Conservation (phyloP, 1,140 invertebrate species). For the Trinorchestia longiramus region DNA sequence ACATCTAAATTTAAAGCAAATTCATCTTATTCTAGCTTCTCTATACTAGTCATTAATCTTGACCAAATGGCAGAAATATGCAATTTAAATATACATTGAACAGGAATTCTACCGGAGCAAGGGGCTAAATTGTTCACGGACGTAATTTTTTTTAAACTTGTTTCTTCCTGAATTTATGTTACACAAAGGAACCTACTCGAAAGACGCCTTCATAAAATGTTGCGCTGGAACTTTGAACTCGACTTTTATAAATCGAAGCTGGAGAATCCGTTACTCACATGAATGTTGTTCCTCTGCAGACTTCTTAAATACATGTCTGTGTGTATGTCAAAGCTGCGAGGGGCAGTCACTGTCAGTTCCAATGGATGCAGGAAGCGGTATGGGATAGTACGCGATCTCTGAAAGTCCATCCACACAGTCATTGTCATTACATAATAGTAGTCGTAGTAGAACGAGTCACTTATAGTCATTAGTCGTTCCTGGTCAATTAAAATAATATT, state of each 20-base stretch:
- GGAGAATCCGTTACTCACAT: not conserved
- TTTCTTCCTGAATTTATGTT: no score
- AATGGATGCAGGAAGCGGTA: constrained; percentile 24
- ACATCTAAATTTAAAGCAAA: no score
- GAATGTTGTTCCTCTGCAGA: not conserved
- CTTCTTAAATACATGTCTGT: not conserved
- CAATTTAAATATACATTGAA: no score
- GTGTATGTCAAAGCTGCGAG: not conserved
- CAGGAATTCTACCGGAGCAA: no score
- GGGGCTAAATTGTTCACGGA: no score
- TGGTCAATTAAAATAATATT: not conserved
- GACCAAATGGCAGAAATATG: no score
- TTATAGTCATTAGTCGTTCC: not conserved
- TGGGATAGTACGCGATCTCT: constrained; percentile 31
- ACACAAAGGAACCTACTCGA: no score
- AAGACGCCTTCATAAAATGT: no score
- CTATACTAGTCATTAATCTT: no score
- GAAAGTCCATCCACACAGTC: not conserved
- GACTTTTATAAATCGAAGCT: not conserved
- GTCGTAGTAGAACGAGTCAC: not conserved
- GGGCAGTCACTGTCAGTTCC: not conserved
- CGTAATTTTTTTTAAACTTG: no score
- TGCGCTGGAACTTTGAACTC: no score
- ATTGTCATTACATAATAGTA: not conserved
- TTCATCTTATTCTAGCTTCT: no score